Base-by-base conservation (phyloP, 2,113 vertebrate species). In the Pontoporia blainvillei region DNA sequence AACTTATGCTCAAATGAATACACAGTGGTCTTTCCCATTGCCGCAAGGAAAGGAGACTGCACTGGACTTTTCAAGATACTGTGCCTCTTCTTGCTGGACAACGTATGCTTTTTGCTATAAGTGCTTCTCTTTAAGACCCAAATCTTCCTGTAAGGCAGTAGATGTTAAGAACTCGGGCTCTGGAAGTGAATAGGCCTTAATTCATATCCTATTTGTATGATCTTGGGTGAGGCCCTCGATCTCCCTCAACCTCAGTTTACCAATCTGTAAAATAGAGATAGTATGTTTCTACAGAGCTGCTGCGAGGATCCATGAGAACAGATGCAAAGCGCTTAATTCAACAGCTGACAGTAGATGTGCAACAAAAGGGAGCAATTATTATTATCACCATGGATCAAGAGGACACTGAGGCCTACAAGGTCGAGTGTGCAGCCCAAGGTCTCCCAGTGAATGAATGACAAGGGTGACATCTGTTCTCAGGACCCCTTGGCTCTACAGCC, bases 101-200 rank as follows among this genome's bases (percentile, higher is more conserved):
- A 15, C 4, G 5, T 2, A 12, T 7, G 0, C 17, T 52, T 66
- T 57, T 3, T n/a, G 39, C 13, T 46, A 0, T 1, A 27, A 0
- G 14, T 0, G 14, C 5, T 41, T 64, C 36, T 49, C 52, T n/a
- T 21, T 34, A 27, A 59, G 89, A 57, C 7, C 39, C 39, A 8
- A 15, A 4, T 62, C n/a, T 27, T 54, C 66, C 17, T 0, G 25
- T 23, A 29, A 72, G 46, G 21, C 4, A n/a, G 57, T 1, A 69
- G 21, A 8, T 49, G 13, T 11, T 11, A 81, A 75, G 39, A 72
- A 52, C 61, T 52, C 3, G 2, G 57, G 66, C 11, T 66, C 73
- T 36, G 36, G 31, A 39, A 11, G 21, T 13, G 23, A n/a, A 8
- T 6, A 44, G 67, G 39, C 61, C 54, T 49, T 36, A 8, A 27